These are phyloP conservation scores for Lordiphosa andalusiaca DNA, from an alignment of 2,888 invertebrate species.

Conservation along the genomic window DNA sequence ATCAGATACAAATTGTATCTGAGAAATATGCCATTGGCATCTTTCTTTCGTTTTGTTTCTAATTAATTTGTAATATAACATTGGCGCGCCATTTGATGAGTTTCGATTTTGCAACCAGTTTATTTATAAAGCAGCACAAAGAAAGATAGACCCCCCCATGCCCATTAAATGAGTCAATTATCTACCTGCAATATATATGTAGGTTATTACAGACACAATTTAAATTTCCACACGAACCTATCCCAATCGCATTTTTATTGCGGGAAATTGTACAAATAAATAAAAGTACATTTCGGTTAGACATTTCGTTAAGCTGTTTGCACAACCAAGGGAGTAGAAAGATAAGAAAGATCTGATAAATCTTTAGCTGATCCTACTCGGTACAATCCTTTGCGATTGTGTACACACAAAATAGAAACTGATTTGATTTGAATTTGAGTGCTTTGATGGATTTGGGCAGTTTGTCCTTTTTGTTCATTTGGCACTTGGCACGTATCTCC, in stretches of 20 bases:
- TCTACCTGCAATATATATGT: conserved; percentile 8
- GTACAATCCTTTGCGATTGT: neutral
- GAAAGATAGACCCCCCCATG: no score
- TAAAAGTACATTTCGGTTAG: conserved; percentile 16
- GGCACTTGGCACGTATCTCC: conserved; percentile 9
- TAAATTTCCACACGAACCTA: conserved; percentile 33
- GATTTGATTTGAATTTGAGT: conserved; percentile 59
- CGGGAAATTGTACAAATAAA: conserved; percentile 16
- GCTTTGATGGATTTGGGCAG: conserved; percentile 22
- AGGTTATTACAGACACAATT: conserved; percentile 10
- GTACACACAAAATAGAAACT: neutral
- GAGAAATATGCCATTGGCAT: conserved; percentile 27
- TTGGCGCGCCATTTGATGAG: conserved; percentile 19
- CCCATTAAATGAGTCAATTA: neutral
- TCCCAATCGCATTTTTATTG: conserved; percentile 43
- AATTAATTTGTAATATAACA: conserved; percentile 43
- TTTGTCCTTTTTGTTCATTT: no score
- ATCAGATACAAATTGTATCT: conserved; percentile 36
- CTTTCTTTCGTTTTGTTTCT: conserved; percentile 14
- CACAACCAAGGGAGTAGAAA: neutral
- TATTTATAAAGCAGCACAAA: conserved; percentile 38
- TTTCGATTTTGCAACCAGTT: conserved; percentile 34
- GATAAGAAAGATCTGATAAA: neutral
- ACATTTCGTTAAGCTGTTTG: neutral
- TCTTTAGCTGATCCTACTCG: neutral